Evolutionary conservation across 2,888 invertebrate species (phyloP), one percentile per base, ranked within the genome.

Genomic region (Hermaeophaga mercurialis): DNA sequence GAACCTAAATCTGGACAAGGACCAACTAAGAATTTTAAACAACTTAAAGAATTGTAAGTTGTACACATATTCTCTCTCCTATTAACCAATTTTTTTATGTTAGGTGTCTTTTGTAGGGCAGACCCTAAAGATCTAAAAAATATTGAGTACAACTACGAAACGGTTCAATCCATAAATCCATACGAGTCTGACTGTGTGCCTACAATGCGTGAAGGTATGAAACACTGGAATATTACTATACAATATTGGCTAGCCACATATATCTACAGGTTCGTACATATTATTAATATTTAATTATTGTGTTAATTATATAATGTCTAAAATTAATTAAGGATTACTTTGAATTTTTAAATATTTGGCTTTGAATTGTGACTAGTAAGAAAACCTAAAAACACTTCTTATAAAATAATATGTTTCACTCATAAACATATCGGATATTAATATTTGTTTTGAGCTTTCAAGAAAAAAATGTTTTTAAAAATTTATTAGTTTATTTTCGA

Each of bases 221-320:
- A 92, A 70, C 86, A 89, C 46, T 98, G 98, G 98, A 98, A 98
- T 75, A 91, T 91, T 71, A 92, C 92, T 31, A 89, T 97, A 0
- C 98, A 98, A 75, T 96, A 93, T 76, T 98, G 97, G 97, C 84
- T 98, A 66, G 96, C 95, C 1, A 86, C 88, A 61, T 91, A 90
- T 73, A 86, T 97, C 1, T 96, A 97, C 75, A 92, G 91, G 70
- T 80, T 45, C 24, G 19, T 54, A 36, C 12, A 7, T 34, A 31
- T 11, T 39, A 15, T 12, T 6, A 12, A 18, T n/a, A n/a, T n/a
- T n/a, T 34, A 15, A 15, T n/a, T 34, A 1, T n/a, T 34, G 34
- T 11, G 7, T 34, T 34, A 11, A 7, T 34, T 4, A n/a, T 14
- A 14, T 7, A 2, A 15, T 1, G 34, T 22, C 4, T 22, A 3